Conservation (phyloP, 1,140 invertebrate genomes). For the Drosophila malerkotliana region DNA sequence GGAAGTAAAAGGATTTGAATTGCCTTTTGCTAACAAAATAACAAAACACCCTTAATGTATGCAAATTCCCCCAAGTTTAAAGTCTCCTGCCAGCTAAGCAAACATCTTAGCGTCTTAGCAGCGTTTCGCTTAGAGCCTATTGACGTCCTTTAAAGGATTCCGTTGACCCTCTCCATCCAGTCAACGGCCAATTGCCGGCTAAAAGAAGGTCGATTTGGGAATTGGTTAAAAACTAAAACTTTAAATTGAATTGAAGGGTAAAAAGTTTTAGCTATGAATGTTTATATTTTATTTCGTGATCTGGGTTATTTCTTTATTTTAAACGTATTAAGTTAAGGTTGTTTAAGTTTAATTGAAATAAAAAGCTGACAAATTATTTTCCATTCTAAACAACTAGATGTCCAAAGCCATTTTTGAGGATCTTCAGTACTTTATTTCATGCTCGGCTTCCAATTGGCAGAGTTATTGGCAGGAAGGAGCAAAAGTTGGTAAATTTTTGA, state of each 20-base stretch:
- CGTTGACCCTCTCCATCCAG: constrained; percentile 1
- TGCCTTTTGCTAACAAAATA: constrained; percentile 56
- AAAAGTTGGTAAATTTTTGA: too few relatives aligned
- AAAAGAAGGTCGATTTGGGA: constrained; percentile 30
- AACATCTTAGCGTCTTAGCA: constrained; percentile 57
- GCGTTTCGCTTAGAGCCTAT: constrained; percentile 28
- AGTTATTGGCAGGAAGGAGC: too few relatives aligned
- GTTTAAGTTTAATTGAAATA: too few relatives aligned
- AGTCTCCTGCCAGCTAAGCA: constrained; percentile 61
- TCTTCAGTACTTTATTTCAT: too few relatives aligned
- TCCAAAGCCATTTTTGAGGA: too few relatives aligned
- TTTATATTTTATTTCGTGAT: too few relatives aligned
- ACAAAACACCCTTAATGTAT: constrained; percentile 74
- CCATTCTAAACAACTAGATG: too few relatives aligned
- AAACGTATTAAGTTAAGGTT: too few relatives aligned
- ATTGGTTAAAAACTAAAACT: constrained; percentile 17
- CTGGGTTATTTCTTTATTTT: not conserved
- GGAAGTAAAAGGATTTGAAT: constrained; percentile 81
- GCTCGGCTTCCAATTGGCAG: too few relatives aligned
- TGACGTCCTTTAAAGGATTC: constrained; percentile 17
- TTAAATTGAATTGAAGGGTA: constrained; percentile 16
- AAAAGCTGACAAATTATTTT: too few relatives aligned
- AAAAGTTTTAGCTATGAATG: not conserved
- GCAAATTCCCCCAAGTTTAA: constrained; percentile 72
- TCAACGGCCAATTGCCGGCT: constrained; percentile 34